Evolutionary conservation across 2,888 invertebrate species (phyloP), one percentile per base, ranked within the genome.

Genomic region (Lissocephala sabroskyi): DNA sequence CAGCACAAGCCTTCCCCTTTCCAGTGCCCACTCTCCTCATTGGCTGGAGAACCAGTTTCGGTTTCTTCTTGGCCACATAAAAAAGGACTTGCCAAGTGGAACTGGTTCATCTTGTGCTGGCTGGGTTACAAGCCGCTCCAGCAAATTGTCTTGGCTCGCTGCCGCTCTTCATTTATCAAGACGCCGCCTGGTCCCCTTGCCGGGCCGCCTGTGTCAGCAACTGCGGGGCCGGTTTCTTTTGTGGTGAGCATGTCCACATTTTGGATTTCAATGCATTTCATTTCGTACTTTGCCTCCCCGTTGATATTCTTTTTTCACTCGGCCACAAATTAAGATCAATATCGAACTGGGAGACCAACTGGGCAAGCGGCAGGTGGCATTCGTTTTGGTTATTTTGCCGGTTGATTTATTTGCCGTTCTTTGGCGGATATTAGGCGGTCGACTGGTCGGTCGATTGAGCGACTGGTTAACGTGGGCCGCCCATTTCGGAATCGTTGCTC

Each of bases 141-240:
- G 62, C 62, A 62, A 60, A 60, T 60, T 60, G 61, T 58, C 52
- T 41, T 41, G 26, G 26, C 10, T 11, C 26, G 28, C n/a, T 41
- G 41, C 30, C 59, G 65, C 40, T 71, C 71, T 67, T 62, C 54
- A 76, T 65, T 76, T 75, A 71, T 76, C 74, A 76, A 68, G 64
- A 55, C 11, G 18, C 16, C 29, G 43, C 44, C 36, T 46, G 32
- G 50, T 44, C 41, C 43, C 36, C 55, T 45, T 39, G 51, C 19
- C 45, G 23, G 23, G 13, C 7, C 11, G 13, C 13, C 9, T n/a
- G n/a, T n/a, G n/a, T n/a, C n/a, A n/a, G n/a, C n/a, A n/a, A n/a
- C 11, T 23, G 17, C 11, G 41, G 17, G 18, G 17, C 23, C 35
- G 29, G 35, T 35, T 49, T 52, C 40, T 16, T 13, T 14, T 43